Base-by-base conservation (phyloP, 2,113 vertebrate genomes). In the Microcebus jonahi region DNA sequence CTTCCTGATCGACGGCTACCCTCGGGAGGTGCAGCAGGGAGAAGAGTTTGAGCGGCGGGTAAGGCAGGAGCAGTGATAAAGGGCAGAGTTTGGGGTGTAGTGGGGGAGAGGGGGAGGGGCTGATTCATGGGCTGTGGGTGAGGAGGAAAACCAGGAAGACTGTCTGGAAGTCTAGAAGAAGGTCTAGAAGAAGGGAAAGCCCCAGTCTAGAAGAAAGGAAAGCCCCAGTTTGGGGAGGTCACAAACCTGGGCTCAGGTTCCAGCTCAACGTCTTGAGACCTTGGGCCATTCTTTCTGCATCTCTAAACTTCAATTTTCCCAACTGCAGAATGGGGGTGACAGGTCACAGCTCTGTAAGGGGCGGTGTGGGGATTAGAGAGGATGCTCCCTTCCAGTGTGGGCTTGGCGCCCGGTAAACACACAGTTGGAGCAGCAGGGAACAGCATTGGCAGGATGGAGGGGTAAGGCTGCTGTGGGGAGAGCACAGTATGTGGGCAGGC, bases 1-100 rank as follows among this genome's bases (percentile, higher is more conserved):
- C 96, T 99, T 98, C 98, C 98, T 99, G 93, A 99, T 99, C 0
- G 99, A 99, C 0, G 99, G 99, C 80, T 99, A 99, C 96, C 99
- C 99, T 45, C 99, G 99, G 0, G 99, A 99, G 97, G 99, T 99
- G 98, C 99, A 99, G 95, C 99, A 99, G 97, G 99, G 99, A 9
- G 99, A 99, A 96, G 99, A 99, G 98, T 99, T 99, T 79, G 99
- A 99, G 98, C 99, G 99, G 98, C 99, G 99, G 99, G 99, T 99
- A 97, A 98, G 98, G 8, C 13, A 12, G 79, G 80, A 14, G 67
- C 88, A 14, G 39, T 8, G 50, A 21, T 15, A 12, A 7, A 21
- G 48, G 67, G 18, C 0, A 85, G 59, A 55, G 73, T 3, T 81
- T 15, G 61, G 65, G 61, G 61, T 63, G 61, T 25, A 11, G 61